Evolutionary conservation across 2,113 vertebrate genomes (phyloP), one percentile per base, ranked within the genome.

Genomic region (Leucoraja erinaceus): DNA sequence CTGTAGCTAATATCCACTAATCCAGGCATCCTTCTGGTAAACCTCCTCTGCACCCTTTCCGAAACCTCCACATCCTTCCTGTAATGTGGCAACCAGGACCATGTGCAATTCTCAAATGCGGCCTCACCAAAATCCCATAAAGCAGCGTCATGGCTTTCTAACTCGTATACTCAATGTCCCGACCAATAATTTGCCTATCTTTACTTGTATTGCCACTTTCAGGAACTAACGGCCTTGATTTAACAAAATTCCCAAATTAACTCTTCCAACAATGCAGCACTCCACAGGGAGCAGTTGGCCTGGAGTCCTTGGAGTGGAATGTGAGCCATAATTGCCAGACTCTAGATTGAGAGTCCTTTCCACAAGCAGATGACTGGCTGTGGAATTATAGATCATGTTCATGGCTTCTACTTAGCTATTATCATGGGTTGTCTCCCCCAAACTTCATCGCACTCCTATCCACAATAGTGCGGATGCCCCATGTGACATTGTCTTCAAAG

Each of bases 361-460:
- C 38, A 18, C 54, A 47, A 63, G n/a, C 5, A 31, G 59, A 63
- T 54, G 16, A 11, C 47, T 91, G 8, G 38, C 38, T 92, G n/a
- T 78, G 74, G 61, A 56, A 74, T 72, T 63, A 28, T 63, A 31
- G 28, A 0, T 63, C 59, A 31, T 31, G 1, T 16, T 63, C 1
- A 5, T 63, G 59, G n/a, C 56, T 16, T 88, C 28, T n/a, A 63
- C 11, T 7, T n/a, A n/a, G 28, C 28, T 83, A 59, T 83, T 59
- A 31, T 66, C 22, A 59, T 7, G 9, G 14, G 12, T 61, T 63
- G 28, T 61, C 59, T 31, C 56, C n/a, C n/a, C 94, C 95, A 94
- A 66, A n/a, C 61, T 66, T 61, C 56, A 31, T 18, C 0, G 28
- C 56, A 31, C 11, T 86, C 28, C 5, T 10, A n/a, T 9, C 47